phyloP scores from a whole-genome alignment of 2,797 vertebrate species.

The Crocodylus rhombifer region DNA sequence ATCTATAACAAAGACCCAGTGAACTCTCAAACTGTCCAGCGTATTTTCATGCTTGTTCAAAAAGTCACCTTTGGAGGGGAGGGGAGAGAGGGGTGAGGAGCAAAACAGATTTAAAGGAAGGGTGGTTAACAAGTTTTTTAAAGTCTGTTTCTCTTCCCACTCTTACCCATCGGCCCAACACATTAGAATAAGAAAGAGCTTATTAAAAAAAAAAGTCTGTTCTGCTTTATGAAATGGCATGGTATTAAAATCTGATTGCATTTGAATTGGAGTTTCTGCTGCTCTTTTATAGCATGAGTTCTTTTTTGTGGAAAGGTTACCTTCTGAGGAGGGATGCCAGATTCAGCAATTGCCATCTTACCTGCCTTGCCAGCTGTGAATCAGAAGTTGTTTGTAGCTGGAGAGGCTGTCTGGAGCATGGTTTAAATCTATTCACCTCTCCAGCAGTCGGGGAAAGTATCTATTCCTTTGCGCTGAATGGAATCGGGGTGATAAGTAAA shows the following conservation, averaged over 20 bases:
- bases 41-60: constrained; percentile 75
- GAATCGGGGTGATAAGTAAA: constrained; percentile 50
- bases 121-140: background rate
- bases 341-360: background rate
- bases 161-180: background rate
- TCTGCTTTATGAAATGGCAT: constrained; percentile 11
- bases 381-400: constrained; percentile 48
- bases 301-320: background rate
- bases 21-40: constrained; percentile 66
- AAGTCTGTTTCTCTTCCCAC: background rate
- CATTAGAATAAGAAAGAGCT: constrained; percentile 31
- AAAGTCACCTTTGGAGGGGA: background rate
- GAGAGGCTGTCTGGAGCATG: constrained; percentile 15
- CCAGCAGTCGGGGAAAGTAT: constrained; percentile 22
- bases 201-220: constrained; percentile 6
- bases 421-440: constrained; percentile 53
- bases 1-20: constrained; percentile 53
- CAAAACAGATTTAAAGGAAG: constrained; percentile 21
- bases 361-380: constrained; percentile 31
- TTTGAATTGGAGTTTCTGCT: constrained; percentile 29
- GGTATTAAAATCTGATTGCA: constrained; percentile 41
- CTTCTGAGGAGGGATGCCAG: constrained; percentile 27
- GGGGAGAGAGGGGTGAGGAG: background rate
- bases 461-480: constrained; percentile 38
- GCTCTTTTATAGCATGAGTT: background rate